Evolutionary conservation across 2,888 invertebrate species (phyloP).

Genomic region (Caradrina clavipalpis): DNA sequence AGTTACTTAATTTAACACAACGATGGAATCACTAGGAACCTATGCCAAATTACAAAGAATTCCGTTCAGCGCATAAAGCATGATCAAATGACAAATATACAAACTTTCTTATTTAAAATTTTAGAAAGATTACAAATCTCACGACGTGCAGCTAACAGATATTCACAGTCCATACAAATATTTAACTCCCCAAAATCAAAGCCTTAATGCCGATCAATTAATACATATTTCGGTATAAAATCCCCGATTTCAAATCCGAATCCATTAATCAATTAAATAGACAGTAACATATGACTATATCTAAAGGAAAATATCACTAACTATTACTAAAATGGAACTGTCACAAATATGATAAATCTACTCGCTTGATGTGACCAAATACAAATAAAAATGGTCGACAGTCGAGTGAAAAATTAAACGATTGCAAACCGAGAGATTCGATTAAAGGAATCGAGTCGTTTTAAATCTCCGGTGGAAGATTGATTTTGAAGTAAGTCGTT

Average conservation of each 20-base stretch:
- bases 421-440: conserved; percentile 29
- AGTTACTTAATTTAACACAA: too few relatives aligned
- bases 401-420: conserved; percentile 56
- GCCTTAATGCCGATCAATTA: neutral
- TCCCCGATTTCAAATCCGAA: neutral
- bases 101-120: too few relatives aligned
- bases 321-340: conserved; percentile 37
- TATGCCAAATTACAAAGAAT: too few relatives aligned
- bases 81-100: too few relatives aligned
- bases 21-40: too few relatives aligned
- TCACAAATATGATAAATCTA: conserved; percentile 52
- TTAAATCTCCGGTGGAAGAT: conserved; percentile 42
- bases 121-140: too few relatives aligned
- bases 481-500: conserved; percentile 9
- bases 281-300: conserved; percentile 39
- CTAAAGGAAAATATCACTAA: conserved; percentile 31
- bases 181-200: neutral
- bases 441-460: conserved; percentile 44
- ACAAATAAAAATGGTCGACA: conserved; percentile 29
- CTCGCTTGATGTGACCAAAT: conserved; percentile 36
- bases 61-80: too few relatives aligned
- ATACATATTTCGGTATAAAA: neutral
- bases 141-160: too few relatives aligned
- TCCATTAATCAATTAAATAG: conserved; percentile 38
- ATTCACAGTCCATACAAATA: neutral